Percentiles rank a stretch among this genome's conserved stretches.
These are phyloP conservation scores for Mongoloraphidia duomilia DNA, from an alignment of 2,888 invertebrate species.

Conservation along the genomic window DNA sequence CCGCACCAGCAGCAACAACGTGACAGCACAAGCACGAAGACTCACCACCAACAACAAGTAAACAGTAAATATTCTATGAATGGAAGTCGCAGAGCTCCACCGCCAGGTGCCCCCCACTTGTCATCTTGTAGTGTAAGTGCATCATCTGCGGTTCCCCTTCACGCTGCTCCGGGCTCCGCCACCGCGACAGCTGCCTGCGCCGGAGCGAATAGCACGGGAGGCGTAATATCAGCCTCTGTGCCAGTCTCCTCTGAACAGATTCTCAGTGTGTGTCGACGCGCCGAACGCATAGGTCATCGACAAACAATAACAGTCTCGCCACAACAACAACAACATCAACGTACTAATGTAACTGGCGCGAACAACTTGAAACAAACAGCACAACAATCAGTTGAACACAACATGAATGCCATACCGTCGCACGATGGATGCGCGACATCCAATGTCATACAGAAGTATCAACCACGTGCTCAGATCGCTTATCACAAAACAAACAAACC, in stretches of 20 bases:
- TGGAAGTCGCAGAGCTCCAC: no score
- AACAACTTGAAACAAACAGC: background rate
- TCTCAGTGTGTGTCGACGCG: conserved; percentile 6
- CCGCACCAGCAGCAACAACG: conserved; percentile 4
- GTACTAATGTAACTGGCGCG: no score
- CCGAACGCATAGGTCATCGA: conserved; percentile 3
- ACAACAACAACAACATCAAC: background rate
- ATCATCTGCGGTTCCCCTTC: no score
- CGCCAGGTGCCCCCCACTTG: no score
- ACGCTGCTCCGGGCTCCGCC: background rate
- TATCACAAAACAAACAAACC: no score
- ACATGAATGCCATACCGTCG: background rate
- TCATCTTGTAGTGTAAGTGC: no score
- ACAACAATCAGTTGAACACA: conserved; percentile 6
- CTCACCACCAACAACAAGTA: no score
- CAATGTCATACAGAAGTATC: no score
- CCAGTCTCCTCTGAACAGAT: conserved; percentile 1
- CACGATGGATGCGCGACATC: no score
- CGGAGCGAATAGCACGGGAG: background rate
- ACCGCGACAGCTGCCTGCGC: background rate
- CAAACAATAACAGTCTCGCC: conserved; percentile 1
- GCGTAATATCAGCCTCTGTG: conserved; percentile 1
- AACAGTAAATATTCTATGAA: no score
- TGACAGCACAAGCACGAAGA: background rate
- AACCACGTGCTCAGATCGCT: no score